phyloP scores from a whole-genome alignment of 2,113 vertebrate genomes.

The Epinephelus fuscoguttatus region DNA sequence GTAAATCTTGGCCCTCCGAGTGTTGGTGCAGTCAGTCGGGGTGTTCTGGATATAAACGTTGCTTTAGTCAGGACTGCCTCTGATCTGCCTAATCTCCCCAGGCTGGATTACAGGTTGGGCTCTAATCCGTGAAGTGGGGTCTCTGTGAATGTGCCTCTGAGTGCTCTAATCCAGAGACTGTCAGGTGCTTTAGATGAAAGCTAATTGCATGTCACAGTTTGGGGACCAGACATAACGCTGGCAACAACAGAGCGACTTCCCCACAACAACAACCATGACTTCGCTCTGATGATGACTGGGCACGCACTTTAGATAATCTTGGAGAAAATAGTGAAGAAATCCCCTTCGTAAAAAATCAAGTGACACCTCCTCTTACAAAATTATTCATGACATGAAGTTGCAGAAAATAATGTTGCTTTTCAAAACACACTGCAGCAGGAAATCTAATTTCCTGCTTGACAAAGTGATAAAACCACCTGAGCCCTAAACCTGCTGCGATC shows the following conservation, averaged over 20 bases:
- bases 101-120: slow-evolving; percentile 81
- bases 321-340: slow-evolving; percentile 38
- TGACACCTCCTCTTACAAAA: slow-evolving; percentile 29
- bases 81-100: slow-evolving; percentile 81
- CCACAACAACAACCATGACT: slow-evolving; percentile 59
- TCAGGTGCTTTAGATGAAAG: slow-evolving; percentile 82
- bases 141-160: slow-evolving; percentile 72
- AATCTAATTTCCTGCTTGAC: slow-evolving; percentile 14
- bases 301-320: slow-evolving; percentile 43
- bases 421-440: neutral
- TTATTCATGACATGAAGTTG: slow-evolving; percentile 37
- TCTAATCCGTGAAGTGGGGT: slow-evolving; percentile 80
- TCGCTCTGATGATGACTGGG: slow-evolving; percentile 43
- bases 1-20: slow-evolving; percentile 71
- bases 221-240: slow-evolving; percentile 52
- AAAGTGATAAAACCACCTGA: slow-evolving; percentile 10
- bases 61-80: slow-evolving; percentile 78
- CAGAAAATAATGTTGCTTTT: slow-evolving; percentile 22
- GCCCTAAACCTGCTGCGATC: slow-evolving; percentile 14
- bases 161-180: slow-evolving; percentile 77
- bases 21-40: slow-evolving; percentile 63
- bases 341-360: neutral
- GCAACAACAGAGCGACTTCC: slow-evolving; percentile 59
- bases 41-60: slow-evolving; percentile 70
- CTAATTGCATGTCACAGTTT: slow-evolving; percentile 83